phyloP scores from a whole-genome alignment of 2,888 invertebrate species.

The Torymus texanus region DNA sequence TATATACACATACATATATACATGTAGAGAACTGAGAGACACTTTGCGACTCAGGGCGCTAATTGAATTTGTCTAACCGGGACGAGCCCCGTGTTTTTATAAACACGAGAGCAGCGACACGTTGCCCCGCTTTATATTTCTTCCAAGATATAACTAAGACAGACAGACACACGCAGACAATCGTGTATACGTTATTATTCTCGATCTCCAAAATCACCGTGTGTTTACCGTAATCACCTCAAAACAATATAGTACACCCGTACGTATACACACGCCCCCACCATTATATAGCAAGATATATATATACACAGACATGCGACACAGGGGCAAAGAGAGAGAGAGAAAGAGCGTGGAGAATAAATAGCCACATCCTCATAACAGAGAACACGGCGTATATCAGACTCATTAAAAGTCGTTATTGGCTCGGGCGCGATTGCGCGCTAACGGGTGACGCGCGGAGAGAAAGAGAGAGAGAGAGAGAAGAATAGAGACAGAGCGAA shows the following conservation, averaged over 20 bases:
- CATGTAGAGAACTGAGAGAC: not conserved
- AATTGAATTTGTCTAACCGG: conserved; percentile 38
- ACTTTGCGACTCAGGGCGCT: not conserved
- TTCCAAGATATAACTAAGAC: not conserved
- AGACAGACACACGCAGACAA: too few species aligned
- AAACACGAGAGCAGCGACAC: not conserved
- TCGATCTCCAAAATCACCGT: too few species aligned
- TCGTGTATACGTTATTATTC: too few species aligned
- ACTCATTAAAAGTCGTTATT: conserved; percentile 71
- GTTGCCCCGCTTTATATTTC: conserved; percentile 2
- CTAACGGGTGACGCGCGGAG: conserved; percentile 19
- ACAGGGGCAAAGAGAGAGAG: conserved; percentile 54
- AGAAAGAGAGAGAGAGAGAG: conserved; percentile 16
- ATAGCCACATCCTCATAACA: conserved; percentile 75
- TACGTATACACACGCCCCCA: too few species aligned
- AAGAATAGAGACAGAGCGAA: not conserved
- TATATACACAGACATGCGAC: too few species aligned
- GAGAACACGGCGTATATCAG: conserved; percentile 69
- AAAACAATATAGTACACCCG: too few species aligned
- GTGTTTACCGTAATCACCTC: too few species aligned
- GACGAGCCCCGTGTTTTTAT: conserved; percentile 47
- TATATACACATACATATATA: too few species aligned
- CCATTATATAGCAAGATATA: too few species aligned
- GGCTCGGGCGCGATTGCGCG: conserved; percentile 64
- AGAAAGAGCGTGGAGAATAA: conserved; percentile 62